phyloP scores from a whole-genome alignment of 2,888 invertebrate species.

The Crocallis elinguaria region DNA sequence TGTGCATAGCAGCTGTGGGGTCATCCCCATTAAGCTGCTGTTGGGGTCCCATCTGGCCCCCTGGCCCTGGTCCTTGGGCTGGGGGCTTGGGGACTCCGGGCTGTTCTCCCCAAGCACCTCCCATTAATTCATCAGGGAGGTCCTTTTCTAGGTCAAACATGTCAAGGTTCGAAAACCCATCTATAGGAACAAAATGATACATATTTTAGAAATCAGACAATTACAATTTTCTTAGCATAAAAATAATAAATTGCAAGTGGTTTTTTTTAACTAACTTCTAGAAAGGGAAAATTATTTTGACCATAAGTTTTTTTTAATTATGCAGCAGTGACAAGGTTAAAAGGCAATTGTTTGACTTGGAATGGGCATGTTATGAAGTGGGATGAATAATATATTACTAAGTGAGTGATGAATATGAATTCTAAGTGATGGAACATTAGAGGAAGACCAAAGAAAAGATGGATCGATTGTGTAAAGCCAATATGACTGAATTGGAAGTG shows the following conservation, averaged over 20 bases:
- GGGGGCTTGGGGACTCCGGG: constrained; percentile 89
- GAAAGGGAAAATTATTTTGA: too few species aligned
- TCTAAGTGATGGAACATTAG: too few species aligned
- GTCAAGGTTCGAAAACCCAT: constrained; percentile 92
- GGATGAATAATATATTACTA: too few species aligned
- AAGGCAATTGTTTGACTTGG: too few species aligned
- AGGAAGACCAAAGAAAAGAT: too few species aligned
- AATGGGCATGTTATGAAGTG: too few species aligned
- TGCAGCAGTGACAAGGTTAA: too few species aligned
- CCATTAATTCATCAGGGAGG: constrained; percentile 95
- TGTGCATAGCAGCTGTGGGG: constrained; percentile 83
- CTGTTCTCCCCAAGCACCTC: constrained; percentile 91
- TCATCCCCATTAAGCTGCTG: constrained; percentile 90
- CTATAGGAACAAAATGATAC: constrained; percentile 68
- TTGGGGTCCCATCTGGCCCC: constrained; percentile 82
- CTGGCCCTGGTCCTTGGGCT: constrained; percentile 93
- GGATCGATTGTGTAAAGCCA: too few species aligned
- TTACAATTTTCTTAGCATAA: neutral
- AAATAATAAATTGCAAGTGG: neutral
- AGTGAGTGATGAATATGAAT: too few species aligned
- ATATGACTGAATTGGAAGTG: too few species aligned
- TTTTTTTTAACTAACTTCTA: too few species aligned
- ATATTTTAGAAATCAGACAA: neutral
- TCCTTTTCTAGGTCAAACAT: constrained; percentile 96
- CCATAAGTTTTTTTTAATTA: too few species aligned